These are phyloP conservation scores for Petaurus breviceps DNA, from an alignment of 2,113 vertebrate species.

Conservation along the genomic window DNA sequence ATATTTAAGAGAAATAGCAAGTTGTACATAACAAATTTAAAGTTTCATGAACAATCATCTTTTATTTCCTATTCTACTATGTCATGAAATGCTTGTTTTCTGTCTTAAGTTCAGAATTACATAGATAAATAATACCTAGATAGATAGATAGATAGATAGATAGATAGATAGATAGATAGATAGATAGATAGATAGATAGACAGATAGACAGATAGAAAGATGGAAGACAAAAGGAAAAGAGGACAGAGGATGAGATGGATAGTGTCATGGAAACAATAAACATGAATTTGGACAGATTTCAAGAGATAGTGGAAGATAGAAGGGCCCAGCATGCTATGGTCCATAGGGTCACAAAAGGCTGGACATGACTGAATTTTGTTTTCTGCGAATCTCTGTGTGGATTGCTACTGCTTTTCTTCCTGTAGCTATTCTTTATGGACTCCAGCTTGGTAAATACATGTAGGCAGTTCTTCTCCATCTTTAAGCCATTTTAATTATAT, in stretches of 20 bases:
- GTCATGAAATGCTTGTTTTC: neutral
- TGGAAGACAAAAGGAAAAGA: too few relatives aligned
- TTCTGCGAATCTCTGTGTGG: neutral
- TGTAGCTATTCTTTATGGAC: neutral
- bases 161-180: too few relatives aligned
- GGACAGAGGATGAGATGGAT: too few relatives aligned
- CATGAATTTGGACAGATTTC: too few relatives aligned
- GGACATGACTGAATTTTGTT: neutral
- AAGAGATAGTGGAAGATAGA: neutral
- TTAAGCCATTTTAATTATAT: neutral
- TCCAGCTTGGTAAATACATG: neutral
- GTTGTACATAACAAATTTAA: too few relatives aligned
- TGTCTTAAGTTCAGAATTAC: neutral
- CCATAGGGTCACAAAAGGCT: neutral
- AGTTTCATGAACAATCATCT: too few relatives aligned
- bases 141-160: too few relatives aligned
- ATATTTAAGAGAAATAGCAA: too few relatives aligned
- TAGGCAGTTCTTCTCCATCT: neutral
- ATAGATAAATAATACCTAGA: neutral
- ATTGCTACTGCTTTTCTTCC: neutral
- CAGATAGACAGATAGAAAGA: neutral
- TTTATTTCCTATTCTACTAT: too few relatives aligned
- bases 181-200: neutral
- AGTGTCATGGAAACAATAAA: too few relatives aligned
- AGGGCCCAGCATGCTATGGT: neutral